These are phyloP conservation scores for Engystomops pustulosus DNA, from an alignment of 2,113 vertebrate species.

Conservation along the genomic window DNA sequence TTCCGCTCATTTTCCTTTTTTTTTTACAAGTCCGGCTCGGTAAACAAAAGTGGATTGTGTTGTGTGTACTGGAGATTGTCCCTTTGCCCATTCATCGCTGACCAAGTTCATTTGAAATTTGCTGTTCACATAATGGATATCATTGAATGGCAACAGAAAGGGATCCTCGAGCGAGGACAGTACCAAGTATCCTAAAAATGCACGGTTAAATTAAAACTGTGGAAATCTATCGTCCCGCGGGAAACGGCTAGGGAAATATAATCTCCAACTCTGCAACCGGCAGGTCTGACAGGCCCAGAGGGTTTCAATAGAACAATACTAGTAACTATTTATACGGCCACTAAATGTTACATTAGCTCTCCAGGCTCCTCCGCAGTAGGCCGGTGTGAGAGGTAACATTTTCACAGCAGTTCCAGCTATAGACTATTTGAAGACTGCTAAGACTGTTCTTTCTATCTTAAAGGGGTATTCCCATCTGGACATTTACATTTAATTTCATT, in stretches of 20 bases:
- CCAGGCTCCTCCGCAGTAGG: background rate
- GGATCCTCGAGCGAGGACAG: slow-evolving; percentile 41
- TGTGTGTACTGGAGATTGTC: slow-evolving; percentile 63
- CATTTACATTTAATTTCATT: no score
- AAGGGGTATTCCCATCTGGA: no score
- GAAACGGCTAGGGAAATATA: slow-evolving; percentile 57
- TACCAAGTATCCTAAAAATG: slow-evolving; percentile 59
- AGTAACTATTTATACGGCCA: slow-evolving; percentile 56
- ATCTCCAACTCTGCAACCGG: slow-evolving; percentile 61
- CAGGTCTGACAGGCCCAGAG: slow-evolving; percentile 60
- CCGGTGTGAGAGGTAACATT: background rate
- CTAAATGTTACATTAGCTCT: slow-evolving; percentile 41
- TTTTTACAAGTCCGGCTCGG: slow-evolving; percentile 66
- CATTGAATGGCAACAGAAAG: slow-evolving; percentile 62
- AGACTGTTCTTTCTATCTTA: no score
- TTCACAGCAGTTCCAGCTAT: background rate
- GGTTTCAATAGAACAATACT: slow-evolving; percentile 49
- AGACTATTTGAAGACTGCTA: background rate
- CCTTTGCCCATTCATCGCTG: slow-evolving; percentile 63
- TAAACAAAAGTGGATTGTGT: slow-evolving; percentile 69
- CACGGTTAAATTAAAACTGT: slow-evolving; percentile 62
- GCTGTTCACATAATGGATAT: slow-evolving; percentile 61
- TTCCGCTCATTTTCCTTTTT: slow-evolving; percentile 58
- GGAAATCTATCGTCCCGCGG: slow-evolving; percentile 52
- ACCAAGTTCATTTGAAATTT: slow-evolving; percentile 64